Evolutionary conservation across 2,888 invertebrate genomes (phyloP), one percentile per base, ranked within the genome.

Genomic region (Glyphotaelius pellucidus): DNA sequence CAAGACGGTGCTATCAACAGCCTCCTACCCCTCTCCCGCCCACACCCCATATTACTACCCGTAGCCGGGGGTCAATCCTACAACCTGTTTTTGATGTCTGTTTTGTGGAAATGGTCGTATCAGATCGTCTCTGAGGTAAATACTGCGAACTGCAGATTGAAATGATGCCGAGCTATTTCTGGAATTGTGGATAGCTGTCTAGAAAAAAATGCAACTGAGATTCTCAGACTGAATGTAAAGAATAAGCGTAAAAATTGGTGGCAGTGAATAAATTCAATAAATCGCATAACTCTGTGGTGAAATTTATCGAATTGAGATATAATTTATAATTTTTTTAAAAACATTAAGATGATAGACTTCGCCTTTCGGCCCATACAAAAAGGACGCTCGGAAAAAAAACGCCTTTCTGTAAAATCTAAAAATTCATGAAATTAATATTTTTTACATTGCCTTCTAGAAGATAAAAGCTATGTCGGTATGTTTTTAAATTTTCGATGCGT

Each of bases 71-170:
- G 32, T 35, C 83, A 83, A 83, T 31, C 83, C 83, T 19, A 38
- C 83, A 83, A 83, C 35, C 83, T 83, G 83, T 83, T 83, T 83
- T 83, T 83, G 83, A 83, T 83, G 83, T 83, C 35, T 83, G 83
- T 83, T 83, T 83, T 83, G 83, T 83, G 83, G 83, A 35, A 32
- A 83, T 32, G 83, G 32, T 32, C 67, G 25, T 83, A 83, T 83
- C 83, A 83, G 83, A 83, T 19, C 35, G 15, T 38, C 83, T 83
- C 14, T 83, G 83, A 83, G 25, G 83, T 83, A 83, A 83, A 32
- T 32, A 35, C 32, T 83, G 25, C 67, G 9, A 67, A 25, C 67
- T 67, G 67, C 67, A 67, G 67, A 67, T 67, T 25, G 67, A n/a
- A 67, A 67, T 25, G 67, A 67, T 67, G 67, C 67, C 1, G 25